Conservation (phyloP, 2,888 invertebrate species). For the Chelonus formosanus region DNA sequence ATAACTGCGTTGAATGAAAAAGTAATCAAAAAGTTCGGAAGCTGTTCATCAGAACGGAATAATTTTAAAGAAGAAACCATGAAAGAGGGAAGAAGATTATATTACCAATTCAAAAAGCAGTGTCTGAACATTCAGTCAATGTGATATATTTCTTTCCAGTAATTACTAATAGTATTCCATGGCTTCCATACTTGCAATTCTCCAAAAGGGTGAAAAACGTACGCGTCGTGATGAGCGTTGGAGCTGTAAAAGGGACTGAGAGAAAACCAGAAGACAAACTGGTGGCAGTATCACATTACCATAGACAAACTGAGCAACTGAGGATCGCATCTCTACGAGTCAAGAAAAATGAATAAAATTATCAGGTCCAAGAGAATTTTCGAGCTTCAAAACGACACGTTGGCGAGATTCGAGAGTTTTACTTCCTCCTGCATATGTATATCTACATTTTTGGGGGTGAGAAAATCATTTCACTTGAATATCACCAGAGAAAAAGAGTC, state of each 20-base stretch:
- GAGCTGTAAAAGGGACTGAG: slow-evolving; percentile 9
- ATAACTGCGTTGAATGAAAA: slow-evolving; percentile 6
- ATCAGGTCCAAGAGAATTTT: slow-evolving; percentile 48
- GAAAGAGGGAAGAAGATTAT: slow-evolving; percentile 17
- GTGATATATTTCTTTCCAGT: slow-evolving; percentile 50
- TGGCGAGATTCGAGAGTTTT: slow-evolving; percentile 18
- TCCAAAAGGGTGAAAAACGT: slow-evolving; percentile 46
- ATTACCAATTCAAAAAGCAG: slow-evolving; percentile 44
- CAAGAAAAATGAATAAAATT: slow-evolving; percentile 61
- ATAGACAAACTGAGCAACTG: slow-evolving; percentile 52
- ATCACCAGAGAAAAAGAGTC: neutral
- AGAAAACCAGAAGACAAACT: slow-evolving; percentile 34
- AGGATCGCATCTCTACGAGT: slow-evolving; percentile 37
- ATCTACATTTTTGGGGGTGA: slow-evolving; percentile 6
- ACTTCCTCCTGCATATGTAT: neutral
- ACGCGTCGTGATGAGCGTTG: slow-evolving; percentile 30
- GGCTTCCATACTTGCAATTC: slow-evolving; percentile 7
- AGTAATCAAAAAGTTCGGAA: slow-evolving; percentile 10
- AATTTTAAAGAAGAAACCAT: slow-evolving; percentile 4
- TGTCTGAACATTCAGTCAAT: slow-evolving; percentile 19
- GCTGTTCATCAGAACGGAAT: slow-evolving; percentile 13
- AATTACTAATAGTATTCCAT: slow-evolving; percentile 65
- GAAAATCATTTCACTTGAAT: too few relatives aligned
- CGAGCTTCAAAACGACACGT: slow-evolving; percentile 36
- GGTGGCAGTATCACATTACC: slow-evolving; percentile 48